A percentile compares a stretch with the other conserved stretches of the same genome.
phyloP scores from a whole-genome alignment of 2,888 invertebrate genomes.

The Limnephilus marmoratus region DNA sequence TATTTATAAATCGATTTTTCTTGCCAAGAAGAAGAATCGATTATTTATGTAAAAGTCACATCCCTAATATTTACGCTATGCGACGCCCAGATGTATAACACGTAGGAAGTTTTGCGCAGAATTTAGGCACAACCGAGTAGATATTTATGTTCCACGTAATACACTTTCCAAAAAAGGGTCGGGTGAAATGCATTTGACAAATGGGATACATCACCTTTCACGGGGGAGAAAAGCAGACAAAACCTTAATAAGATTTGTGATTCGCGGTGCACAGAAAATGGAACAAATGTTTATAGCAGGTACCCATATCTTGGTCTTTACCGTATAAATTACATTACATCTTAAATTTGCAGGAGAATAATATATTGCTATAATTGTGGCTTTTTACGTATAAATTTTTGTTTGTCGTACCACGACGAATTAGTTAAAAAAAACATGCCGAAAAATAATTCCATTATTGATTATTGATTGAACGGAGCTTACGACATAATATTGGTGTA shows the following conservation, averaged over 20 bases:
- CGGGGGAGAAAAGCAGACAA: background rate
- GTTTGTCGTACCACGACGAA: background rate
- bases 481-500: background rate
- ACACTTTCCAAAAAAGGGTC: slow-evolving; percentile 6
- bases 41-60: no score
- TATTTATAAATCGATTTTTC: no score
- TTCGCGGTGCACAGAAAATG: background rate
- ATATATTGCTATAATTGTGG: background rate
- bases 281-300: background rate
- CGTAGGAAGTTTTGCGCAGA: background rate
- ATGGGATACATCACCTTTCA: slow-evolving; percentile 52
- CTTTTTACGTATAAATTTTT: background rate
- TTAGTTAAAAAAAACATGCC: background rate
- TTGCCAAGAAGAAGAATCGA: no score
- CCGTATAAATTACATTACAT: background rate
- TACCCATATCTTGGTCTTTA: background rate
- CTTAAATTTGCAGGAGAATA: background rate
- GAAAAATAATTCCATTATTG: background rate
- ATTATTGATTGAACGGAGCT: background rate
- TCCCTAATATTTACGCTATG: background rate
- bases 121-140: slow-evolving; percentile 8
- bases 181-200: slow-evolving; percentile 59
- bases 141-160: slow-evolving; percentile 36
- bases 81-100: background rate
- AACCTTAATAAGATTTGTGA: slow-evolving; percentile 32